These are phyloP conservation scores for Drosophila mettleri DNA, from an alignment of 2,888 invertebrate genomes.

Conservation along the genomic window DNA sequence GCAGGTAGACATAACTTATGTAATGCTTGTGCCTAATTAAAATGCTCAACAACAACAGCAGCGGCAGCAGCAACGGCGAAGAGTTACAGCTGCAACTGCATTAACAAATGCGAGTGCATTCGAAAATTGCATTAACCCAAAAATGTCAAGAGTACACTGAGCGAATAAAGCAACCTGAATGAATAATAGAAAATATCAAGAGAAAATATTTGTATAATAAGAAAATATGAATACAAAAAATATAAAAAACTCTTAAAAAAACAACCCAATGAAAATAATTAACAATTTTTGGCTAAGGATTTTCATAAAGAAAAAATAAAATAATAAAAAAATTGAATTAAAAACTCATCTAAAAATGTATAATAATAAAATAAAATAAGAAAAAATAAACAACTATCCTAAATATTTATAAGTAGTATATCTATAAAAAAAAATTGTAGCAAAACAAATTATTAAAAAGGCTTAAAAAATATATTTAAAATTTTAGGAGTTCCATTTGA, in stretches of 20 bases:
- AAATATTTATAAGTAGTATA: too few relatives aligned
- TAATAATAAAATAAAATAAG: too few relatives aligned
- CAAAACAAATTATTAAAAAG: too few relatives aligned
- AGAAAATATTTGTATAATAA: too few relatives aligned
- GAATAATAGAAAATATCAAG: not conserved
- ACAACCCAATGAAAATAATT: too few relatives aligned
- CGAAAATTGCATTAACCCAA: constrained; percentile 68
- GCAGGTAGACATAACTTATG: constrained; percentile 42
- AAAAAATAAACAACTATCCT: too few relatives aligned
- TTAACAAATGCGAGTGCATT: constrained; percentile 46
- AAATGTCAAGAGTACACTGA: constrained; percentile 63
- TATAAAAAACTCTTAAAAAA: not conserved
- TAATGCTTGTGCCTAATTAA: constrained; percentile 65
- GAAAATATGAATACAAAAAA: not conserved
- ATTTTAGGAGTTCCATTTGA: too few relatives aligned
- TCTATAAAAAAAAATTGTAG: too few relatives aligned
- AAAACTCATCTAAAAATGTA: too few relatives aligned
- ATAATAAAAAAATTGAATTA: not conserved
- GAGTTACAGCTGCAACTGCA: constrained; percentile 31
- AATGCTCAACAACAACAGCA: constrained; percentile 39
- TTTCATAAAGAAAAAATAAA: too few relatives aligned
- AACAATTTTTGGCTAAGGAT: too few relatives aligned
- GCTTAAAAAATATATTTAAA: too few relatives aligned
- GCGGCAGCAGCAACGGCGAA: constrained; percentile 5
- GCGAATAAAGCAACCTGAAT: constrained; percentile 1